phyloP scores from a whole-genome alignment of 2,888 invertebrate species.

The Lasioglossum marginatum region DNA sequence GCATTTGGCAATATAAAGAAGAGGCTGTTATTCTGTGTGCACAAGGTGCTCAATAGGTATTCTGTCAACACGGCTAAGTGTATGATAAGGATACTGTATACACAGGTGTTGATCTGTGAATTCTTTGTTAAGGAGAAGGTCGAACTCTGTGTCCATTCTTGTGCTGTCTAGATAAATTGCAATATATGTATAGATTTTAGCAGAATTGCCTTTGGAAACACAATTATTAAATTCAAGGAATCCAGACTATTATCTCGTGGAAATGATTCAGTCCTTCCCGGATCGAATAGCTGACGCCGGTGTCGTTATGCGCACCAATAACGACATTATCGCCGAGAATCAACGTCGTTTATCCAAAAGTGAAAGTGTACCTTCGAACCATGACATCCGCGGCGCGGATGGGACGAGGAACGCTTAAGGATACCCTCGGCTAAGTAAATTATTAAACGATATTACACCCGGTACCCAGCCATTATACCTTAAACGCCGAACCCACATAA shows the following conservation, averaged over 20 bases:
- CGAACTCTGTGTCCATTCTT: not conserved
- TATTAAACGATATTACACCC: constrained; percentile 56
- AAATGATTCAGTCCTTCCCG: no score
- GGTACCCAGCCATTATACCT: constrained; percentile 42
- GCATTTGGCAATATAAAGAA: not conserved
- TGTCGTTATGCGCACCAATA: not conserved
- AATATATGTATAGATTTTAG: no score
- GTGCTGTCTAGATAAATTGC: no score
- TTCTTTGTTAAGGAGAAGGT: not conserved
- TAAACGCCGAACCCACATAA: constrained; percentile 55
- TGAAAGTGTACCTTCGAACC: constrained; percentile 1
- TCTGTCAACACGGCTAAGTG: not conserved
- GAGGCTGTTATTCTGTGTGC: not conserved
- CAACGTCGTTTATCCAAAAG: not conserved
- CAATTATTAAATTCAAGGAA: not conserved
- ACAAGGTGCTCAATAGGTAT: not conserved
- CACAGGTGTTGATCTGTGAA: not conserved
- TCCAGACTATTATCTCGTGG: not conserved
- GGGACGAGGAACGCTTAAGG: constrained; percentile 3
- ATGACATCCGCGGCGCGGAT: not conserved
- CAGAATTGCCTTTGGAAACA: not conserved
- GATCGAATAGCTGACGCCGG: not conserved
- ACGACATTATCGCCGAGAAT: not conserved
- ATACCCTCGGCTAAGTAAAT: constrained; percentile 56
- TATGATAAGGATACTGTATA: not conserved